Base-by-base conservation (phyloP, 2,113 vertebrate genomes). In the Eretmochelys imbricata region DNA sequence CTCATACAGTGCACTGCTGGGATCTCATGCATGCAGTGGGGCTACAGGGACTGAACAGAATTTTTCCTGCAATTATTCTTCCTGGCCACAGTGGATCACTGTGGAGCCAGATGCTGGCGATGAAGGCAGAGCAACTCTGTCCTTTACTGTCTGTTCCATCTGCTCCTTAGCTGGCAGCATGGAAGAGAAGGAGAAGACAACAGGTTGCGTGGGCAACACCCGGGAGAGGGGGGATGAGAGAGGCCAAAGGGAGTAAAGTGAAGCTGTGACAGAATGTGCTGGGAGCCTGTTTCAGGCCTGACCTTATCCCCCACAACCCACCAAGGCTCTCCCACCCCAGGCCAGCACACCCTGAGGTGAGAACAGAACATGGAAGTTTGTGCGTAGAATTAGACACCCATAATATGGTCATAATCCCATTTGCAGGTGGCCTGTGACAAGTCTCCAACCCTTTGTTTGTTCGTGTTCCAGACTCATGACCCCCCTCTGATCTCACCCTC, bases 391-490 rank as follows among this genome's bases (percentile, higher is more conserved):
- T 84, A 87, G 75, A 16, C 48, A 31, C 12, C 16, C 49, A 9
- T 62, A 89, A 6, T 9, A 72, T 9, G 65, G 29, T 80, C 31
- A 35, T 51, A 51, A 51, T 12, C 25, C 57, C 10, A 59, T 59
- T 59, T 59, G 57, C 55, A 27, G 8, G 49, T 42, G 25, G 11
- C 27, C 35, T 91, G 5, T 87, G 87, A 54, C 12, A 90, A 91
- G 19, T 83, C 88, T 92, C 75, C 88, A 75, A 14, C 65, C 88
- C 94, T 19, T 95, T 7, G 75, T 92, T 22, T 72, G 62, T 35
- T 96, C 96, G 92, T 82, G 55, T 79, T 89, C 42, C 14, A 95
- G 80, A 91, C 82, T 17, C 89, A 38, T 49, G 8, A 49, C 14
- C 90, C 16, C 10, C 2, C 17, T 48, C 35, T 31, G 16, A 49